Evolutionary conservation across 2,888 invertebrate species (phyloP).

Genomic region (Macaria notata): DNA sequence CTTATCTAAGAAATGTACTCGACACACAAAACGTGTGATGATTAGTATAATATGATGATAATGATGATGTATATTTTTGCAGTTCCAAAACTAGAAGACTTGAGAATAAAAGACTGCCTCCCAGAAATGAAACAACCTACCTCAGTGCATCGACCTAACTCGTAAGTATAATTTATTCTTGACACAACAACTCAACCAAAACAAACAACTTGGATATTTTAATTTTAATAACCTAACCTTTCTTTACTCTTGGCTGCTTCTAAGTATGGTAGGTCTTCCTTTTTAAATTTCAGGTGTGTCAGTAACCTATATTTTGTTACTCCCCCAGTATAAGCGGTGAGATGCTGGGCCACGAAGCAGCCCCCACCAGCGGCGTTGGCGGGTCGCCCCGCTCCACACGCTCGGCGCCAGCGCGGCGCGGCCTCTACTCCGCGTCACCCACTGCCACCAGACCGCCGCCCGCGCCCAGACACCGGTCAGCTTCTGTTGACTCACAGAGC

Average conservation of each 20-base stretch:
- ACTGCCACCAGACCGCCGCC: constrained; percentile 92
- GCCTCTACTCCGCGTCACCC: constrained; percentile 87
- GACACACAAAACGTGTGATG: too few species aligned
- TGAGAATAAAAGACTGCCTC: constrained; percentile 80
- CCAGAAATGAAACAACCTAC: constrained; percentile 79
- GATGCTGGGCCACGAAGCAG: constrained; percentile 60
- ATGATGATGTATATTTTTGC: constrained; percentile 35
- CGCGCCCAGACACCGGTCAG: constrained; percentile 86
- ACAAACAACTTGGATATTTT: too few species aligned
- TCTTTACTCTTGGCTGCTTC: too few species aligned
- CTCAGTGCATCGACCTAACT: constrained; percentile 76
- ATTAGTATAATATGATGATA: not conserved
- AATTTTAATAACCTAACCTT: too few species aligned
- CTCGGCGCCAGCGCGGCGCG: constrained; percentile 89
- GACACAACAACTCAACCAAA: too few species aligned
- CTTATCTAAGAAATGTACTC: too few species aligned
- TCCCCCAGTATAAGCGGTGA: constrained; percentile 61
- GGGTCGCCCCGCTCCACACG: constrained; percentile 91
- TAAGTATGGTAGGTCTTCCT: too few species aligned
- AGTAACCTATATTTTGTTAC: too few species aligned
- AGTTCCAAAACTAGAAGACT: constrained; percentile 79
- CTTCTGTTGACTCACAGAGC: constrained; percentile 94
- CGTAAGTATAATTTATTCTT: constrained; percentile 61
- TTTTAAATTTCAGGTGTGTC: too few species aligned
- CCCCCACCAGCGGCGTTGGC: constrained; percentile 51